Conservation (phyloP, 1,140 invertebrate genomes). For the Phortica variegata region DNA sequence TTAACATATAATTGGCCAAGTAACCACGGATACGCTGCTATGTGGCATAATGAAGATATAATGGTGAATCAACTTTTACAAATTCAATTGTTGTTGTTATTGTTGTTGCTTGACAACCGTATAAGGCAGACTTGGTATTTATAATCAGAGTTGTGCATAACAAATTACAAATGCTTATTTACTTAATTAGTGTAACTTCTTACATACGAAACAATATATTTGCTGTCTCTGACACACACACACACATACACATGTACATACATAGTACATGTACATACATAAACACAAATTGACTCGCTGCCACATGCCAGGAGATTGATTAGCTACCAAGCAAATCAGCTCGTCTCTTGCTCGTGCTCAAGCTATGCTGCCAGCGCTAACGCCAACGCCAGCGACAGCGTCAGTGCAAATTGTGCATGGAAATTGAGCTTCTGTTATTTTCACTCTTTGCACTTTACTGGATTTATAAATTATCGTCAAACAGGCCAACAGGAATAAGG, state of each 20-base stretch:
- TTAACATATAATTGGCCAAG: too few species aligned
- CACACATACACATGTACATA: constrained; percentile 18
- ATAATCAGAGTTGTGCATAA: too few species aligned
- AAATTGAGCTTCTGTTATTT: constrained; percentile 45
- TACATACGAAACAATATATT: constrained; percentile 46
- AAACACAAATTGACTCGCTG: constrained; percentile 47
- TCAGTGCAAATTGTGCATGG: constrained; percentile 49
- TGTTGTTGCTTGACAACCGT: constrained; percentile 32
- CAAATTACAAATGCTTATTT: constrained; percentile 54
- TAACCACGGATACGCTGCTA: too few species aligned
- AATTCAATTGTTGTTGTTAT: constrained; percentile 11
- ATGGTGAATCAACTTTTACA: too few species aligned
- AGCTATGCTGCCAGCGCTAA: too few species aligned
- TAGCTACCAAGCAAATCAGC: constrained; percentile 32
- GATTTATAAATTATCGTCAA: constrained; percentile 48
- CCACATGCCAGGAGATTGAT: constrained; percentile 53
- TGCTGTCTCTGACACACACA: constrained; percentile 10
- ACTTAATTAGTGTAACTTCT: constrained; percentile 55
- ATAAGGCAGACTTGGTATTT: too few species aligned
- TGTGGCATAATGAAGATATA: too few species aligned
- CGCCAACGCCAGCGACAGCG: too few species aligned
- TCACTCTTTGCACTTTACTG: constrained; percentile 29
- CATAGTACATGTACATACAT: not conserved
- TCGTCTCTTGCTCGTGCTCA: too few species aligned
- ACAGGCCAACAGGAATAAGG: not conserved